Base-by-base conservation (phyloP, 2,797 vertebrate genomes). In the Potorous gilbertii region DNA sequence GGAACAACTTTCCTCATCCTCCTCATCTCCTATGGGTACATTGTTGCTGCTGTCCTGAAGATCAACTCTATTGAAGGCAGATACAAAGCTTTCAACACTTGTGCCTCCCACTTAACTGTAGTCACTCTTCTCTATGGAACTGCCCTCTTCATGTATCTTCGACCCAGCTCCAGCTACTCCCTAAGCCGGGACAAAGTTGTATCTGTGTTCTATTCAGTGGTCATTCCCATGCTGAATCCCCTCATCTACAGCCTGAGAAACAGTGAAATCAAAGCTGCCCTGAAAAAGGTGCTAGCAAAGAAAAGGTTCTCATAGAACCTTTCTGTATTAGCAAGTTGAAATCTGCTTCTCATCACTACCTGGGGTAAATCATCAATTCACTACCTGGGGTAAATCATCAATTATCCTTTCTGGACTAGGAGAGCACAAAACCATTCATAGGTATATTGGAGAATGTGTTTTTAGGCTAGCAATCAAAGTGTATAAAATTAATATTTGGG, bases 171-270 rank as follows among this genome's bases (percentile, higher is more conserved):
- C 90, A 98, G 91, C 92, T 98, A 98, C 57, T 96, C 94, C 0
- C 87, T 97, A 21, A 56, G 93, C 81, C 97, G 96, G 89, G 98
- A 98, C 94, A 98, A 98, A 74, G 89, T 96, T 24, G 96, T 98
- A 0, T 98, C 98, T 54, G 95, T 98, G 13, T 98, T 98, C 91
- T 98, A 98, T 14, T 97, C 98, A 0, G 92, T 98, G 91, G 95
- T 98, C 54, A 98, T 98, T n/a, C 98, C 98, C 66, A 97, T 98
- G 95, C 90, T 98, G 94, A 98, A 98, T 57, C 98, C 98, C 57
- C 96, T 98, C 54, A 98, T 98, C 90, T 98, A 98, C 94, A 98
- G 97, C 46, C 91, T 98, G 89, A 98, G 98, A 59, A 98, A 98
- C 95, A 98, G 96, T 93, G 98, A 98, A 54, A 98, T 98, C 91